Conservation (phyloP, 2,888 invertebrate genomes). For the Hololepta plana region DNA sequence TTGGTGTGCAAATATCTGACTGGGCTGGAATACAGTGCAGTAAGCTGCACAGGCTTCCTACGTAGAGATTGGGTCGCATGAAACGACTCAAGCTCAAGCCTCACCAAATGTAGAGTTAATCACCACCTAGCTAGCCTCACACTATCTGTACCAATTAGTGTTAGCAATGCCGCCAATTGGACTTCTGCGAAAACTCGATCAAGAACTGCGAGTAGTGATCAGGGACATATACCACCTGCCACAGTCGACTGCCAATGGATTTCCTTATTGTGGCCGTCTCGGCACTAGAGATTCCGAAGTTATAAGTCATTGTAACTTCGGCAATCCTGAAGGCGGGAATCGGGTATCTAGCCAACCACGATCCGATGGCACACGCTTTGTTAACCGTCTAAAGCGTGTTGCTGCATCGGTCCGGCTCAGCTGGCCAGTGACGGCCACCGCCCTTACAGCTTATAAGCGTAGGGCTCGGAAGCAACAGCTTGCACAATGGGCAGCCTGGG, state of each 20-base stretch:
- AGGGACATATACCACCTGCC: conserved; percentile 15
- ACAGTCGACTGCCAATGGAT: conserved; percentile 11
- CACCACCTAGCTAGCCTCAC: conserved; percentile 20
- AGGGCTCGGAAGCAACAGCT: conserved; percentile 13
- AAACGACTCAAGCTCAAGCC: conserved; percentile 19
- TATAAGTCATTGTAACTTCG: too few species aligned
- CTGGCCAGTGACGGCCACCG: conserved; percentile 11
- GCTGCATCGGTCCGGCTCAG: conserved; percentile 10
- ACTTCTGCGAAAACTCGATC: conserved; percentile 12
- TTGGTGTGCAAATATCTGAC: conserved; percentile 17
- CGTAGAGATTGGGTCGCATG: conserved; percentile 13
- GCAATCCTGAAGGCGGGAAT: too few species aligned
- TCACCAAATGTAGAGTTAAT: conserved; percentile 20
- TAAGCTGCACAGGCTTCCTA: conserved; percentile 8
- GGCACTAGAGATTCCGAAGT: conserved; percentile 15
- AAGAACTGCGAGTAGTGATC: conserved; percentile 14
- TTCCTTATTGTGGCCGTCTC: conserved; percentile 16
- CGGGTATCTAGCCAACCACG: conserved; percentile 10
- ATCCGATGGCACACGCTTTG: conserved; percentile 11
- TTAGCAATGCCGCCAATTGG: conserved; percentile 13
- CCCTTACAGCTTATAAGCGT: conserved; percentile 7
- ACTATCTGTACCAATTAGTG: conserved; percentile 19
- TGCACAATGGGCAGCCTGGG: conserved; percentile 12
- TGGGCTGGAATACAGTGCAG: conserved; percentile 11
- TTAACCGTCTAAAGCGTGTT: conserved; percentile 11